Evolutionary conservation across 2,888 invertebrate genomes (phyloP), one percentile per base, ranked within the genome.

Genomic region (Polydrusus tereticollis): DNA sequence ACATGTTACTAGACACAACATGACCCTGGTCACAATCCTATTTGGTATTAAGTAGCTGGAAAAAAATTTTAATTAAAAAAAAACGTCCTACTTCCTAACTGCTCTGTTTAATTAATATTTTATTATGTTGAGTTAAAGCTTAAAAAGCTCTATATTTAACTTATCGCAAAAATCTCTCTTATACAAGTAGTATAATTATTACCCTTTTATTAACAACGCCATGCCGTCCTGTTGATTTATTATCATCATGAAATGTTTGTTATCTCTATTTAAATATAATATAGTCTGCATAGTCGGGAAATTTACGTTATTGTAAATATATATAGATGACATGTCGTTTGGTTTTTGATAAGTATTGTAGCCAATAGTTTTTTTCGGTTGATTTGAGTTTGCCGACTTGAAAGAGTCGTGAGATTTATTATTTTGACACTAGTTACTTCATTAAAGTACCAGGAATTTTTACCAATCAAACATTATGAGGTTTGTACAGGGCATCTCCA

Each of bases 121-220:
- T 29, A 52, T 52, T n/a, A 52, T 26, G 16, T 16, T 26, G 52
- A 26, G n/a, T 7, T 29, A 29, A 20, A 29, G 14, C 29, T 26
- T 52, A 52, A 8, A 26, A 14, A 29, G 26, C 26, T n/a, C n/a
- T 23, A 50, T 23, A 50, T 41, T 41, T 5, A 26, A 26, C 16
- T 14, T 52, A 52, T 52, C 29, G 10, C 52, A 14, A n/a, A 52
- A 52, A 52, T 52, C 16, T 16, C 23, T 50, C 52, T 52, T 5
- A 29, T 52, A 23, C 12, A 21, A 47, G 47, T 47, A 47, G n/a
- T 21, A 21, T 47, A 21, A 41, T 36, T 14, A 16, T 45, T 43
- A 43, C 23, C n/a, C 29, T 8, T 52, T 23, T 50, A 23, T 23
- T 29, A 52, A 29, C 29, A 29, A 29, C 7, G 29, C 29, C 29